These are phyloP conservation scores for Coreius guichenoti DNA, from an alignment of 2,797 vertebrate genomes.

Conservation along the genomic window DNA sequence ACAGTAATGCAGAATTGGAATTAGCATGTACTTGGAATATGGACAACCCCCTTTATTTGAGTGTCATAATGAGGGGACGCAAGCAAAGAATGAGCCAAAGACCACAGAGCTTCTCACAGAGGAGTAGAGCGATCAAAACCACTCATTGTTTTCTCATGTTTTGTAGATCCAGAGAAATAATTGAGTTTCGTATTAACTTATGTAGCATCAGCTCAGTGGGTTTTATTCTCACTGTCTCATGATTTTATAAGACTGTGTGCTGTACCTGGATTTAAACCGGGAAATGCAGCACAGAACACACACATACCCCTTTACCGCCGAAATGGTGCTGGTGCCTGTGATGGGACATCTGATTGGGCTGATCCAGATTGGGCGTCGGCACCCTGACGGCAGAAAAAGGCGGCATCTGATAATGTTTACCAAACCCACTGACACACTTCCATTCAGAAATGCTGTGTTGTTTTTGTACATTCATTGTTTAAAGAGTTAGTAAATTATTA, in stretches of 20 bases:
- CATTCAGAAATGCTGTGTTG: slow-evolving; percentile 49
- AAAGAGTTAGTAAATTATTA: slow-evolving; percentile 78
- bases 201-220: slow-evolving; percentile 75
- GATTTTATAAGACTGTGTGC: slow-evolving; percentile 68
- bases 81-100: slow-evolving; percentile 75
- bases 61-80: slow-evolving; percentile 19
- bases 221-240: slow-evolving; percentile 62
- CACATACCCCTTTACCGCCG: slow-evolving; percentile 7
- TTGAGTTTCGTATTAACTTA: slow-evolving; percentile 69
- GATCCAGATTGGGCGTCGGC: background rate
- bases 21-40: background rate
- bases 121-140: slow-evolving; percentile 69
- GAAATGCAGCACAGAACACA: slow-evolving; percentile 43
- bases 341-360: background rate
- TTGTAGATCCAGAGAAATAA: slow-evolving; percentile 67
- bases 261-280: slow-evolving; percentile 63
- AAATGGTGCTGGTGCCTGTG: background rate
- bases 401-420: slow-evolving; percentile 33
- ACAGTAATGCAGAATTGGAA: background rate
- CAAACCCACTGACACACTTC: slow-evolving; percentile 33
- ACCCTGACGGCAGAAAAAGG: background rate
- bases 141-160: slow-evolving; percentile 67
- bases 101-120: slow-evolving; percentile 67
- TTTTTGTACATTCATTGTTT: slow-evolving; percentile 72
- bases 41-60: background rate